Evolutionary conservation across 2,113 vertebrate genomes (phyloP), one percentile per base, ranked within the genome.

Genomic region (Peromyscus maniculatus): DNA sequence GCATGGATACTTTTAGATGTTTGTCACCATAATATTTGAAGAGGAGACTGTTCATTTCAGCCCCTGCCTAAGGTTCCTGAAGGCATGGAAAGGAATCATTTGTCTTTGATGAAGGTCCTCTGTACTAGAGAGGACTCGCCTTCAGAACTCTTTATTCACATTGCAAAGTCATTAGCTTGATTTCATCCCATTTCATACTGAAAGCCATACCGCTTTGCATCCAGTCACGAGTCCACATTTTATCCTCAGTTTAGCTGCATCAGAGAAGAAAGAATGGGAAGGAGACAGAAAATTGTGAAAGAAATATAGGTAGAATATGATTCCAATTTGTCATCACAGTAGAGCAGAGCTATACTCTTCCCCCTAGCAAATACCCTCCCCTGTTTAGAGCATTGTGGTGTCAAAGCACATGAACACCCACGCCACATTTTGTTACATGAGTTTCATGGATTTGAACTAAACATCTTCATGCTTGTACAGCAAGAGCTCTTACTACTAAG

Each of bases 101-200:
- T 78, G 49, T n/a, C 62, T 80, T 74, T 46, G 4, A 74, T 55
- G 26, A 82, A 69, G 16, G 26, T 39, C 66, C 74, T 72, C 19
- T 24, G 8, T n/a, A 77, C 11, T 11, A 36, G 24, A 57, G 69
- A 77, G 67, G 16, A 39, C 33, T 69, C 17, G 17, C 5, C 16
- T 4, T n/a, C 55, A 9, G 1, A 52, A 57, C 2, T 0, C 24
- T 31, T 16, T 7, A 16, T 57, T 3, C 36, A 66, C 4, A 31
- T 64, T 26, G 13, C 12, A 87, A 57, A n/a, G 69, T 79, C 75
- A 74, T 36, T 52, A 8, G 43, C 24, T 64, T 84, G 57, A 84
- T 43, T 64, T 64, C 33, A 43, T 84, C 7, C 6, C 3, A 26
- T 39, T 57, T 62, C 36, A 62, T 39, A 39, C 13, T 43, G n/a